Evolutionary conservation across 2,888 invertebrate genomes (phyloP), one percentile per base, ranked within the genome.

Genomic region (Peribatodes rhomboidaria): DNA sequence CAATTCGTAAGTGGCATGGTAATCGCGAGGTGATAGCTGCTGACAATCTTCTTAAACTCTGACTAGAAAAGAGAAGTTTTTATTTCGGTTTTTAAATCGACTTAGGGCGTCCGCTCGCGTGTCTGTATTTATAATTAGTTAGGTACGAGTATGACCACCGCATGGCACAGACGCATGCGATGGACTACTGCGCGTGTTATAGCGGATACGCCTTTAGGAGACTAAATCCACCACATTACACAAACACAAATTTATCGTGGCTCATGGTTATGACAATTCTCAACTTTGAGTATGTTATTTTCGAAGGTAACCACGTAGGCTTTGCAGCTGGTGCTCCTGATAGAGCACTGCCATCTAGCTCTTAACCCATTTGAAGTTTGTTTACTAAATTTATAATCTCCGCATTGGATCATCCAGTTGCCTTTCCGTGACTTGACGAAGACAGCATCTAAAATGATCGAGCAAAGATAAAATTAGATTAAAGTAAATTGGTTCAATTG

Each of bases 271-370:
- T 61, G 61, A 8, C 1, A 11, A 31, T 61, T 61, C 7, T 49
- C 9, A 10, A 66, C 46, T n/a, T 47, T 61, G 22, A 61, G 31
- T 18, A 65, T 49, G 2, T 42, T 27, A 41, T 65, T 20, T 0
- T 61, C 16, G 1, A 52, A 9, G 3, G 64, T 68, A 7, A 59
- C 35, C 0, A 70, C 10, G 11, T 31, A 18, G 0, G 68, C 70
- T 44, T 46, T 50, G 55, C 69, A 67, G 22, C 61, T 58, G 11
- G 53, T 64, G 13, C 14, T 42, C 3, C 68, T 42, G 0, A 66
- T 65, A 3, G 67, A 60, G 44, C 73, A 70, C 4, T 27, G 22
- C 71, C 77, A 76, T 0, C 74, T 52, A 0, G 57, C 66, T 39
- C 55, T 72, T 0, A 7, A 3, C 1, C 71, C 70, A 0, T 8